Evolutionary conservation across 2,797 vertebrate species (phyloP), one percentile per base, ranked within the genome.

Genomic region (Spinus pinus): DNA sequence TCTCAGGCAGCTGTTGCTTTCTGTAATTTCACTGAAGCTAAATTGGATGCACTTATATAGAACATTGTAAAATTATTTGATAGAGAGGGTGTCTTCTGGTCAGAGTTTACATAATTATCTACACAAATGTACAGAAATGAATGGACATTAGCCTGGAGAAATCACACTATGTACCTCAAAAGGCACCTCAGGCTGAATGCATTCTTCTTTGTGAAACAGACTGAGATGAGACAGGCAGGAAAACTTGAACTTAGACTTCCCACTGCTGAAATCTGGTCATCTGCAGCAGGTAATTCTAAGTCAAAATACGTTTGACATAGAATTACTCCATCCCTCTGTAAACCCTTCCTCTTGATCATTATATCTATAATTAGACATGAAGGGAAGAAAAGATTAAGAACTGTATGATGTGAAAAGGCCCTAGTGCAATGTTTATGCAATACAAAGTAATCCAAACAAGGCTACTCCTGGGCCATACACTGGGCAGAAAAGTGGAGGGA

Each of bases 371-470:
- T 31, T 30, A 88, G 30, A 80, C 49, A 69, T 9, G 35, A 83
- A 91, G 60, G 21, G 21, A 74, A 67, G 64, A 20, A 10, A 16
- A 4, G 2, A 42, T 21, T 18, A 72, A 71, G 44, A 78, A 57
- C 6, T 0, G 1, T 2, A 8, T 33, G 27, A 67, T 6, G 3
- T 33, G 60, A 42, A 47, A 79, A 90, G 31, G 25, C 35, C 18
- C 24, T 37, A 0, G 0, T 12, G 14, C 9, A 24, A 84, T 4
- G 7, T 25, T 65, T 24, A 75, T 44, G 22, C 12, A 39, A 60
- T 4, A 28, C 20, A 46, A 73, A 80, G 9, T 18, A 75, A 58
- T 14, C 28, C 41, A 2, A 73, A 33, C 1, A 33, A 84, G 39
- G 14, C 20, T 70, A 66, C 50, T 72, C 30, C 30, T 6, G 2